Evolutionary conservation across 2,113 vertebrate species (phyloP), one percentile per base, ranked within the genome.

Genomic region (Cyprinodon tularosa): DNA sequence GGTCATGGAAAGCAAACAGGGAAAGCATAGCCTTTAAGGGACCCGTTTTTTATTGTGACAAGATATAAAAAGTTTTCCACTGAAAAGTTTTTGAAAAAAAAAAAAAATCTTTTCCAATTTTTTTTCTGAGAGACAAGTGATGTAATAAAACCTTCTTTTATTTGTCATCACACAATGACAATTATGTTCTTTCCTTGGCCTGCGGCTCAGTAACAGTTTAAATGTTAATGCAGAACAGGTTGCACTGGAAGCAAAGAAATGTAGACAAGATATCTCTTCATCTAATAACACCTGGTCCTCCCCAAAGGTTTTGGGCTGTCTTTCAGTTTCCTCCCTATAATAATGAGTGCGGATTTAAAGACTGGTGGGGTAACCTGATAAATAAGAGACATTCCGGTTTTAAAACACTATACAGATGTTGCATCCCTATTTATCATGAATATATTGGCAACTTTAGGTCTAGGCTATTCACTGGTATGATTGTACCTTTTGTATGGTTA

Each of bases 11-110:
- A 62, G 67, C 38, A 68, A 64, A 61, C 80, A 10, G 20, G 17
- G 44, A 80, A 77, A 77, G 62, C 60, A 3, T 71, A 64, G 77
- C 82, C 85, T 90, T 85, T 85, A 62, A 90, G 85, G 82, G 83
- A 79, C 57, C 87, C 83, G 88, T 87, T 90, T 93, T 90, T 86
- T 88, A 89, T 87, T 79, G 81, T 71, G 66, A 78, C 78, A 80
- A 69, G 22, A 85, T 85, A 86, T 88, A 89, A 89, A 69, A 42
- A 85, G 77, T 81, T 84, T 61, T 72, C 61, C 22, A 42, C 71
- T 64, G 72, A 53, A 66, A 61, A 20, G 84, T 73, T 83, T 71
- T 89, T 65, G 77, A 84, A 83, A 65, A 89, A 87, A 85, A 78
- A 87, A 91, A 90, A 88, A 68, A 39, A 37, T 72, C 38, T 81